Percentiles rank a stretch among this genome's conserved stretches.
phyloP scores from a whole-genome alignment of 2,113 vertebrate species.

The Syngnathus scovelli region DNA sequence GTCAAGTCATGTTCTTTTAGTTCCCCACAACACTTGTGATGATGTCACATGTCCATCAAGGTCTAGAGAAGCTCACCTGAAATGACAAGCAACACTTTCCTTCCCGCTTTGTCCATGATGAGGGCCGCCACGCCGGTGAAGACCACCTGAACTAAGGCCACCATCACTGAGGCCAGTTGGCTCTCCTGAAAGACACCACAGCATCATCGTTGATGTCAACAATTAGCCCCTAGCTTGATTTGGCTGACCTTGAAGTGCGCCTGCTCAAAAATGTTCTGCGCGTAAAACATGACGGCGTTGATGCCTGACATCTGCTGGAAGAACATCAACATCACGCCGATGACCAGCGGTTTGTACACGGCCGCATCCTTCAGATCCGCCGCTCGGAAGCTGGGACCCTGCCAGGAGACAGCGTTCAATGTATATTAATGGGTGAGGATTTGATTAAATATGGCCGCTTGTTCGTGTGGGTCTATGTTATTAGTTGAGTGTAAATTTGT shows the following conservation, averaged over 20 bases:
- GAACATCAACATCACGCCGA: conserved; percentile 83
- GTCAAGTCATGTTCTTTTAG: neutral
- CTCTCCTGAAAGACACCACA: conserved; percentile 70
- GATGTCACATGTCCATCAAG: neutral
- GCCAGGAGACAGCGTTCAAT: neutral
- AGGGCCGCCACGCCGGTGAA: conserved; percentile 82
- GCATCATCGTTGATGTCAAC: neutral
- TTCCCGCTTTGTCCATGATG: conserved; percentile 84
- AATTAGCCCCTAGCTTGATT: neutral
- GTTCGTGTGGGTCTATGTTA: too few relatives aligned
- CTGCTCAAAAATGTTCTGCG: conserved; percentile 83
- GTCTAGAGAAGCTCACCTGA: conserved; percentile 69
- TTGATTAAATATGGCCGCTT: too few relatives aligned
- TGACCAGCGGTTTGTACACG: conserved; percentile 82
- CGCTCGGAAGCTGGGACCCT: conserved; percentile 66
- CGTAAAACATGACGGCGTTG: conserved; percentile 95
- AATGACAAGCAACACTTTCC: conserved; percentile 80
- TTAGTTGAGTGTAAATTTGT: too few relatives aligned
- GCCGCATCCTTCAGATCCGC: conserved; percentile 74
- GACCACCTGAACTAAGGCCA: conserved; percentile 81
- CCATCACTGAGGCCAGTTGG: conserved; percentile 77
- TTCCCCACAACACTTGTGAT: neutral
- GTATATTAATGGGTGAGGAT: too few relatives aligned
- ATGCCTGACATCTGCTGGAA: conserved; percentile 90
- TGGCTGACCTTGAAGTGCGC: conserved; percentile 80